These are phyloP conservation scores for Cygnus buccinator DNA, from an alignment of 2,113 vertebrate species.

Conservation along the genomic window DNA sequence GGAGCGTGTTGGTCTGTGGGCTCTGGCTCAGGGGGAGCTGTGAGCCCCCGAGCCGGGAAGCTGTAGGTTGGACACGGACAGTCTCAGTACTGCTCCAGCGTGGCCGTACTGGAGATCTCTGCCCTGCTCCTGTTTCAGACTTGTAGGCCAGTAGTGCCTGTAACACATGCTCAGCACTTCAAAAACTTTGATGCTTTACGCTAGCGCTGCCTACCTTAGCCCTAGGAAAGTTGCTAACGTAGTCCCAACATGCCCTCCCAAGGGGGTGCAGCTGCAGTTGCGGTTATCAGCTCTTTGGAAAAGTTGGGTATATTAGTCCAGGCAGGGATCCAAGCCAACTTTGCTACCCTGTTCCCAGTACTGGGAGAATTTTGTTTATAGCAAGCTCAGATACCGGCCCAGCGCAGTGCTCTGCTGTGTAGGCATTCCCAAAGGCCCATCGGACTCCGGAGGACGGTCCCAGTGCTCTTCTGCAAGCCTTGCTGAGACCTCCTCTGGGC, in stretches of 20 bases:
- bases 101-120: not conserved
- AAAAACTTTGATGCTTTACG: not conserved
- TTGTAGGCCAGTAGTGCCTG: fast-evolving
- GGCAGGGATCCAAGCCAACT: not conserved
- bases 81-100: fast-evolving
- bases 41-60: not conserved
- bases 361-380: not conserved
- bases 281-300: not conserved
- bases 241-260: not conserved
- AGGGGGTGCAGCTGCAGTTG: conserved; percentile 39
- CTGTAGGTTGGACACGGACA: fast-evolving
- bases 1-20: fast-evolving
- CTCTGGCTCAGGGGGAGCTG: not conserved
- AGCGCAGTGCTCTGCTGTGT: fast-evolving
- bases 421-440: not conserved
- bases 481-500: not conserved
- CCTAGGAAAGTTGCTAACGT: not conserved
- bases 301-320: not conserved
- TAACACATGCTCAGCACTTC: not conserved
- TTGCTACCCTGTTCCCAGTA: not conserved
- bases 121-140: fast-evolving
- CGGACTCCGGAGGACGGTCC: not conserved
- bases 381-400: not conserved
- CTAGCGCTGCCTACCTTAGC: not conserved
- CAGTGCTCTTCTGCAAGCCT: not conserved